Percentiles rank a stretch among this genome's conserved stretches.
These are phyloP conservation scores for Dendrolimus kikuchii DNA, from an alignment of 1,140 invertebrate species.

Conservation along the genomic window DNA sequence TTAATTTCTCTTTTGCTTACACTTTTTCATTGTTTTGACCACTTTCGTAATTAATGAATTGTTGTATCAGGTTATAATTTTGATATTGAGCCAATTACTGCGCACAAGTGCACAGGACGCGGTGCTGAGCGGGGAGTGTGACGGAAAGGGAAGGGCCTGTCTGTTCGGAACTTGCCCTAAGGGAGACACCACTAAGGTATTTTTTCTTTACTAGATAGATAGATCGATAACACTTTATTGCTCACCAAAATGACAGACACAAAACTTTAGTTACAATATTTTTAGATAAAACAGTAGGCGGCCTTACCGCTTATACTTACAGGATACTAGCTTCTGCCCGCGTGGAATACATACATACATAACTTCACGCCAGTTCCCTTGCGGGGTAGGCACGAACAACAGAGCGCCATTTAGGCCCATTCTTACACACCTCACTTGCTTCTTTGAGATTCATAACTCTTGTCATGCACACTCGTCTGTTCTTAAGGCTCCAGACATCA, in stretches of 20 bases:
- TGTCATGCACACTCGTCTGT: too few relatives aligned
- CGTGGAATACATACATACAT: too few relatives aligned
- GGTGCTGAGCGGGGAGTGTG: conserved; percentile 33
- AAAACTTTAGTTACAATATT: neutral
- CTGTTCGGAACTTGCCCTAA: conserved; percentile 12
- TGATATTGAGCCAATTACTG: conserved; percentile 36
- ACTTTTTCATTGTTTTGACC: neutral
- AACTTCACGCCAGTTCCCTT: too few relatives aligned
- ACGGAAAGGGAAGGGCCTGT: conserved; percentile 21
- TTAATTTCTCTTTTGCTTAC: too few relatives aligned
- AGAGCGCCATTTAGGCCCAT: too few relatives aligned
- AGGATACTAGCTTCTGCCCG: too few relatives aligned
- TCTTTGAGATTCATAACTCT: too few relatives aligned
- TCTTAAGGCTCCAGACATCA: too few relatives aligned
- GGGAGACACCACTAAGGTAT: neutral
- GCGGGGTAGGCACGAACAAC: too few relatives aligned
- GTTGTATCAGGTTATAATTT: conserved; percentile 35
- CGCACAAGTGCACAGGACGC: conserved; percentile 35
- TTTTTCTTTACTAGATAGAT: neutral
- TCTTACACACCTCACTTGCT: too few relatives aligned
- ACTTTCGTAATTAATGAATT: neutral
- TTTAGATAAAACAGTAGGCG: too few relatives aligned
- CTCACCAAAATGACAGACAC: neutral
- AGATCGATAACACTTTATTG: neutral
- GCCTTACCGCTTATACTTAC: too few relatives aligned